Percentiles rank a stretch among this genome's conserved stretches.
These are phyloP conservation scores for Heliconius congener DNA, from an alignment of 1,140 invertebrate genomes.

Conservation along the genomic window DNA sequence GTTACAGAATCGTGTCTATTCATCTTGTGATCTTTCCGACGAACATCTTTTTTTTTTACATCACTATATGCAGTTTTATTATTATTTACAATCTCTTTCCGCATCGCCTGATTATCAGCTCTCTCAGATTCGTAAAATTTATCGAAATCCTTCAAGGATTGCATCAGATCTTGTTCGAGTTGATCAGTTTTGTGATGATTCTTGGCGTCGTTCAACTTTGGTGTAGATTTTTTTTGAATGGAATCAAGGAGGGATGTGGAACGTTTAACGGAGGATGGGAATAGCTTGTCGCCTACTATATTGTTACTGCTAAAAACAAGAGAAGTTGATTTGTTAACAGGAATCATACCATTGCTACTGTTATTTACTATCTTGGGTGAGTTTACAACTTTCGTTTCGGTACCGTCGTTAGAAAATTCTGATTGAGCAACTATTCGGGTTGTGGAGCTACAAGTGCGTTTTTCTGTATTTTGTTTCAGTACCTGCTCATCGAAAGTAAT, in stretches of 20 bases:
- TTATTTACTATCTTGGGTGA: conserved; percentile 58
- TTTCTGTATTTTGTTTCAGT: conserved; percentile 68
- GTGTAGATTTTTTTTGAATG: conserved; percentile 68
- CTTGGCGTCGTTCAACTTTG: conserved; percentile 58
- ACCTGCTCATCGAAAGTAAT: conserved; percentile 78
- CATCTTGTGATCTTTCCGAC: conserved; percentile 59
- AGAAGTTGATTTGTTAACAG: conserved; percentile 80
- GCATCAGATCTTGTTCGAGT: conserved; percentile 79
- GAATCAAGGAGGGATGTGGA: conserved; percentile 79
- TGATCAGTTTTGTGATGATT: conserved; percentile 70
- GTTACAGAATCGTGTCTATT: conserved; percentile 52
- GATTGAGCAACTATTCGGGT: conserved; percentile 71
- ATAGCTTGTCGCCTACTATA: conserved; percentile 69
- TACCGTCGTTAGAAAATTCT: conserved; percentile 57
- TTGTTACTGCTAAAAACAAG: conserved; percentile 81
- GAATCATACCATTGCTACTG: conserved; percentile 65
- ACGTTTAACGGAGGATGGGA: conserved; percentile 76
- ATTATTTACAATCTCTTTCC: conserved; percentile 50
- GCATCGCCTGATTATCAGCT: conserved; percentile 51
- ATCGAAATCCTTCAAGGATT: conserved; percentile 79
- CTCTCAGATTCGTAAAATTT: conserved; percentile 75
- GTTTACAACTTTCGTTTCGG: conserved; percentile 59
- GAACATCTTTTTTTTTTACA: conserved; percentile 57
- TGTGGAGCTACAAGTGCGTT: conserved; percentile 72
- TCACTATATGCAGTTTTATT: conserved; percentile 53